Conservation (phyloP, 2,797 vertebrate genomes). For the Podargus strigoides region DNA sequence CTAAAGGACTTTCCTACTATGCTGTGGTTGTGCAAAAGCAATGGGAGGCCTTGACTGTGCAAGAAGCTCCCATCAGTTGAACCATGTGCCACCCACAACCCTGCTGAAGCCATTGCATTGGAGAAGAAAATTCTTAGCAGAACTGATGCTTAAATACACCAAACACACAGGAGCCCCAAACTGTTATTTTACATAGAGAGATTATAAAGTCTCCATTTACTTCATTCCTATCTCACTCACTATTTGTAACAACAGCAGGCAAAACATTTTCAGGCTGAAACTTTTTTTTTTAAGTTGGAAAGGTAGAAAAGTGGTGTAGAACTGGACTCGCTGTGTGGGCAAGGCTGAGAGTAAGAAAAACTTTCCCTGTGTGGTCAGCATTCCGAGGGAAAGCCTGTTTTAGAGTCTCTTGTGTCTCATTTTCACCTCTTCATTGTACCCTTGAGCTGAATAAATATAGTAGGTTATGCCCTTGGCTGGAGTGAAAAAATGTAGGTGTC, state of each 20-base stretch:
- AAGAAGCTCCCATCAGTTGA: background rate
- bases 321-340: background rate
- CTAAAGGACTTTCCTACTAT: background rate
- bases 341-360: background rate
- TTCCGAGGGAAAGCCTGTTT: background rate
- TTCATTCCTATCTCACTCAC: background rate
- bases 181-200: background rate
- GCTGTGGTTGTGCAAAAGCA: background rate
- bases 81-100: background rate
- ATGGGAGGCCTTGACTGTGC: background rate
- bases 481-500: background rate
- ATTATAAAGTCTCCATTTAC: background rate
- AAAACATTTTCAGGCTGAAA: background rate
- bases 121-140: background rate
- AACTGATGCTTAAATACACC: background rate
- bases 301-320: background rate
- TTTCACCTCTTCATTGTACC: conserved; percentile 3
- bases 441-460: background rate
- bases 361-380: background rate
- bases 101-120: background rate
- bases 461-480: background rate
- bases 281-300: background rate
- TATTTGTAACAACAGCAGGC: background rate
- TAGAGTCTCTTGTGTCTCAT: background rate
- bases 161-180: background rate